Evolutionary conservation across 2,888 invertebrate genomes (phyloP), one percentile per base, ranked within the genome.

Genomic region (Synergus umbraculus): DNA sequence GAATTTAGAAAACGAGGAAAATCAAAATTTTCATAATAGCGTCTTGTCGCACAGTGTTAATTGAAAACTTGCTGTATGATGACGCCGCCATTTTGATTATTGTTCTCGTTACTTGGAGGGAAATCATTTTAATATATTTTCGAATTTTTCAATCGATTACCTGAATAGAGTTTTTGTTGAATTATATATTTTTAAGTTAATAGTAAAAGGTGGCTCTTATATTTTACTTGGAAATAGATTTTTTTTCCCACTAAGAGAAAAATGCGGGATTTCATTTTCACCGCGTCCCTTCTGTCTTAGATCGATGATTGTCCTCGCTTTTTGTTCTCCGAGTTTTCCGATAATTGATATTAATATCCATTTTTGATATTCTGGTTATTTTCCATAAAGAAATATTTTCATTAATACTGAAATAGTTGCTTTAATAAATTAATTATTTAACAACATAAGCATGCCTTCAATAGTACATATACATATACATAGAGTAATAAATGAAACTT

Each of bases 51-150:
- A 85, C 87, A 86, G 80, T 85, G 83, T 86, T 86, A 84, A 87
- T 81, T 84, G 37, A 37, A 37, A 37, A 37, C 37, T 37, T 37
- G 5, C 37, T 37, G 37, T 85, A 82, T 85, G 67, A 83, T 81
- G 67, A 76, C 77, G 60, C 87, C 88, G 89, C 92, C 92, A 91
- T 92, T 91, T 92, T 92, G 88, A 87, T 89, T 90, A 87, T 87
- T 87, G 82, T 88, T 79, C 76, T 79, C 77, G 79, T 82, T 85
- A 37, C 89, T 91, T 91, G 91, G 91, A 91, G 91, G 91, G 91
- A 91, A 91, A 91, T 83, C 82, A 69, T 78, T 76, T 3, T 22
- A 66, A 12, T 46, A 10, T 9, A 7, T 65, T 76, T 76, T 22
- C 4, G 5, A 13, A 10, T 12, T 73, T 76, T 77, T 49, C 3